Percentiles rank a stretch among this genome's conserved stretches.
These are phyloP conservation scores for Micrastur ruficollis DNA, from an alignment of 2,797 vertebrate genomes.

Conservation along the genomic window DNA sequence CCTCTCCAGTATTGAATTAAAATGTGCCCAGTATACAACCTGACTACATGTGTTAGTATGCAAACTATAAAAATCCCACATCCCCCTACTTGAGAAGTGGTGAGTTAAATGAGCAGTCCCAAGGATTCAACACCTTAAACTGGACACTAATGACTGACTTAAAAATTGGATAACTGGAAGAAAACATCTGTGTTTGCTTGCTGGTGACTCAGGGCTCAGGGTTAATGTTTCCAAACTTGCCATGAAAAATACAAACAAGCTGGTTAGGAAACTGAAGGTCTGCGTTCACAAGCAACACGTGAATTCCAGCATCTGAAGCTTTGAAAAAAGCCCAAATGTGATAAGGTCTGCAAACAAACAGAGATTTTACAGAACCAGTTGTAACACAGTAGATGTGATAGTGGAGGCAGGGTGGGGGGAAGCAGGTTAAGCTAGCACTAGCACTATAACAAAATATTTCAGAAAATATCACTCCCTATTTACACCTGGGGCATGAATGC, in stretches of 20 bases:
- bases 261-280: background rate
- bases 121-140: background rate
- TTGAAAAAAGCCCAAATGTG: background rate
- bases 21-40: background rate
- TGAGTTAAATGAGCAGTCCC: background rate
- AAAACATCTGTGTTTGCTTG: background rate
- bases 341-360: background rate
- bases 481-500: background rate
- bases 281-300: background rate
- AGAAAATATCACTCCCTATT: background rate
- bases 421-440: background rate
- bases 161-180: background rate
- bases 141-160: background rate
- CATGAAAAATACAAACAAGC: background rate
- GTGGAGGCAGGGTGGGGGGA: background rate
- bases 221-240: background rate
- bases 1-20: background rate
- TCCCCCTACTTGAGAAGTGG: background rate
- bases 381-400: background rate
- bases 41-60: background rate
- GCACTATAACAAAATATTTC: background rate
- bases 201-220: background rate
- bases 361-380: background rate
- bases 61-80: background rate
- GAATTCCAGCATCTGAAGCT: background rate